Evolutionary conservation across 2,888 invertebrate species (phyloP), one percentile per base, ranked within the genome.

Genomic region (Gastracanthus pulcherrimus): DNA sequence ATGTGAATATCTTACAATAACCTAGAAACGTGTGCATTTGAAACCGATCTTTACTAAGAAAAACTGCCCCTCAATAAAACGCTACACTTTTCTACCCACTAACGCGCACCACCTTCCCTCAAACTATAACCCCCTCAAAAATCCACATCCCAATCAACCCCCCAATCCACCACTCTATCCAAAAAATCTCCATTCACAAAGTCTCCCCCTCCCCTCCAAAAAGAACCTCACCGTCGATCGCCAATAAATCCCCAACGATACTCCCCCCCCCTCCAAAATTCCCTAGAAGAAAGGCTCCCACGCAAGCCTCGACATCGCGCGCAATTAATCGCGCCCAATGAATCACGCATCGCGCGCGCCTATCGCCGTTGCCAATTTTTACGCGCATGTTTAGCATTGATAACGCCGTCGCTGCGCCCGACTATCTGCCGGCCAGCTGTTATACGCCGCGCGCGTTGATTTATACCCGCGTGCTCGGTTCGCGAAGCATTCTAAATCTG

Each of bases 311-410:
- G 13, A 48, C 48, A 19, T 1, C 58, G 34, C 70, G 64, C 75
- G 82, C 84, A 89, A 90, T 90, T 89, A 89, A 90, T 90, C 88
- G 62, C 55, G 88, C 87, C 87, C 89, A 86, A 90, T 90, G 89
- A 90, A 90, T 90, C 90, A 90, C 86, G 86, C 85, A 86, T 87
- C 89, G 88, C 89, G 88, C 74, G 83, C 84, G 77, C 77, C 19
- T 45, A 45, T 34, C 60, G 60, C 72, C 29, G 64, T 0, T 13
- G 9, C n/a, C 64, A 67, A 72, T 77, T 81, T 78, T 90, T 90
- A 87, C 85, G 86, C 82, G 87, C 89, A 86, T 89, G 88, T 89
- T 89, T 89, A 90, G 87, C 90, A 89, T 88, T 89, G 90, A 90
- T 90, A 90, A 89, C 89, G 86, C 84, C 36, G 45, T 7, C 58